Conservation (phyloP, 1,140 invertebrate species). For the Cepaea nemoralis region DNA sequence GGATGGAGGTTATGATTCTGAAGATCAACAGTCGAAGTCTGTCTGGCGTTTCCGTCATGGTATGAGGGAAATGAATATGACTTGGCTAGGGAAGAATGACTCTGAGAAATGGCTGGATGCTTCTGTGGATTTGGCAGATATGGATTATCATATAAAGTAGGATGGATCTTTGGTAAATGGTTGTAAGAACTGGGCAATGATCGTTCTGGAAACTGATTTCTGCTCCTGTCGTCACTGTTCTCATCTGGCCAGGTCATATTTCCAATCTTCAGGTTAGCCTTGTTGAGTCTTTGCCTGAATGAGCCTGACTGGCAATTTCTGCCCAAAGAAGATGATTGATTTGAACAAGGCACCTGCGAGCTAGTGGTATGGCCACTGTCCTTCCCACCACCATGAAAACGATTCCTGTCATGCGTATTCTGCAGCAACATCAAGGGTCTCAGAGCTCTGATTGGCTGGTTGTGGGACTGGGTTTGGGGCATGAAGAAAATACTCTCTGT, state of each 20-base stretch:
- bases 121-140: background rate
- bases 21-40: background rate
- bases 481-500: constrained; percentile 53
- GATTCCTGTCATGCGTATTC: background rate
- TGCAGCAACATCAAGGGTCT: background rate
- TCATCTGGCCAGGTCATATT: constrained; percentile 20
- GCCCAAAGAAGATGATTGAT: background rate
- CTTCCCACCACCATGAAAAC: background rate
- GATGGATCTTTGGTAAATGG: background rate
- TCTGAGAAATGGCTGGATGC: background rate
- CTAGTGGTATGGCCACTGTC: background rate
- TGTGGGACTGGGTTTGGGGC: constrained; percentile 45
- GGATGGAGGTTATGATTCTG: background rate
- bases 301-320: background rate
- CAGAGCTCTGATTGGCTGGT: constrained; percentile 1
- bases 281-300: background rate
- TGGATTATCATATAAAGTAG: background rate
- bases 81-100: constrained; percentile 4
- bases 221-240: background rate
- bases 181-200: background rate
- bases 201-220: background rate
- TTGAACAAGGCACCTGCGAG: constrained; percentile 27
- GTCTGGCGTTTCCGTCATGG: background rate
- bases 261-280: background rate
- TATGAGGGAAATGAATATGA: constrained; percentile 26